Evolutionary conservation across 2,113 vertebrate species (phyloP).

Genomic region (western clawed frog (Xenopus tropicalis)): UCB_Xtro_10.0 CM004449.2:90819501-90820000

Average conservation of each 20-base stretch:
- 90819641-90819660: neutral
- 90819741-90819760: conserved; percentile 37
- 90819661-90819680: neutral
- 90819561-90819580: too few relatives aligned
- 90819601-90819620: too few relatives aligned
- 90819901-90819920: conserved; percentile 14
- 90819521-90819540: too few relatives aligned
- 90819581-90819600: too few relatives aligned
- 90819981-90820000: conserved; percentile 29
- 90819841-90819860: conserved; percentile 32
- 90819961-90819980: conserved; percentile 37
- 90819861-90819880: conserved; percentile 7
- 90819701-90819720: conserved; percentile 19
- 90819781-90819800: conserved; percentile 22
- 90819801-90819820: conserved; percentile 19
- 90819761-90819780: conserved; percentile 35
- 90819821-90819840: conserved; percentile 35
- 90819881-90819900: conserved; percentile 1
- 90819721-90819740: conserved; percentile 25
- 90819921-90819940: conserved; percentile 23
- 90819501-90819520: too few relatives aligned
- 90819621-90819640: conserved; percentile 14
- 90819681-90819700: too few relatives aligned
- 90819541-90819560: too few relatives aligned
- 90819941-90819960: conserved; percentile 9